phyloP scores from a whole-genome alignment of 2,888 invertebrate species.

The Nesidiocoris tenuis region DNA sequence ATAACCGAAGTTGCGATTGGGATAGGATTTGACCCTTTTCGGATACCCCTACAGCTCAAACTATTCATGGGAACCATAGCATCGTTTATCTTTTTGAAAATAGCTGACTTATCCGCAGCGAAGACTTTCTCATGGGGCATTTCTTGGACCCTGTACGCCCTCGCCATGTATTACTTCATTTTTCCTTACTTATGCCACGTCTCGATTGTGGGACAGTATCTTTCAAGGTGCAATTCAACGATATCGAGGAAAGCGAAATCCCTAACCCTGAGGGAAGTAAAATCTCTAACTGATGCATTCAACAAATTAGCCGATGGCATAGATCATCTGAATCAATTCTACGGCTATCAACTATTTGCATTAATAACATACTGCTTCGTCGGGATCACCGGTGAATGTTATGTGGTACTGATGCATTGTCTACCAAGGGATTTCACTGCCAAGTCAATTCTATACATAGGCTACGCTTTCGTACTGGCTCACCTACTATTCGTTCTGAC shows the following conservation, averaged over 20 bases:
- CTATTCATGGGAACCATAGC: not conserved
- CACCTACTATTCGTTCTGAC: not conserved
- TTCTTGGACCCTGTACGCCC: not conserved
- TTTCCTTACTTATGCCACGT: conserved; percentile 8
- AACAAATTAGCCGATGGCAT: not conserved
- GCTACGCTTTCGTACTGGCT: not conserved
- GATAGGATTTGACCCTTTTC: not conserved
- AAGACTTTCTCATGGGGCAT: not conserved
- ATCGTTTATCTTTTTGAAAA: not conserved
- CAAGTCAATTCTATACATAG: not conserved
- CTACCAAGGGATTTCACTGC: not conserved
- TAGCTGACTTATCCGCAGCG: not conserved
- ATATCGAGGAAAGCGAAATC: not conserved
- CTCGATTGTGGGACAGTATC: not conserved
- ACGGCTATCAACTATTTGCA: not conserved
- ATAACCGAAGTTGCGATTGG: not conserved
- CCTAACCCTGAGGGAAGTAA: not conserved
- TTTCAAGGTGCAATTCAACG: not conserved
- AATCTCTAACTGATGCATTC: not conserved
- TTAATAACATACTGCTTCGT: not conserved
- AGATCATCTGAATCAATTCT: not conserved
- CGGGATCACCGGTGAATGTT: not conserved
- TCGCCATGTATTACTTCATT: not conserved
- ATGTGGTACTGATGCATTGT: not conserved
- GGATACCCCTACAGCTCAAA: not conserved